Percentiles rank a stretch among this genome's conserved stretches.
Evolutionary conservation across 2,113 vertebrate species (phyloP).

Genomic region (Melospiza melodia): DNA sequence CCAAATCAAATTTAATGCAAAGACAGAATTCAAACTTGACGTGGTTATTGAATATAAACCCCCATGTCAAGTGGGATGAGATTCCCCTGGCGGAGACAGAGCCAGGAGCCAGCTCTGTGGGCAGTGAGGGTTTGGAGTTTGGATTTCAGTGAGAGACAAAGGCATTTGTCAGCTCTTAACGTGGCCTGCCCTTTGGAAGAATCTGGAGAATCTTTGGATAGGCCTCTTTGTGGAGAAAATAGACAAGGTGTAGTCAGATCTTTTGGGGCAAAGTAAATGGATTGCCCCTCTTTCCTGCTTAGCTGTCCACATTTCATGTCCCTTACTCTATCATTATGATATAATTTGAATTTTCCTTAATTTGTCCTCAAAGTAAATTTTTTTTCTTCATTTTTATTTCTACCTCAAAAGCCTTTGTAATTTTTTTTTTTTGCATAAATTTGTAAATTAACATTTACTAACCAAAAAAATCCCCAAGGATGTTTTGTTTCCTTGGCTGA

Average conservation of each 20-base stretch:
- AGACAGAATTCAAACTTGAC: not conserved
- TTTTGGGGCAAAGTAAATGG: not conserved
- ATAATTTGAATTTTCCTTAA: not conserved
- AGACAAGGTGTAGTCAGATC: not conserved
- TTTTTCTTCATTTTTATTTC: not conserved
- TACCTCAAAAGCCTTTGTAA: not conserved
- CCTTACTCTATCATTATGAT: not conserved
- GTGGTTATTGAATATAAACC: not conserved
- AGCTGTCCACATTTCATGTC: accelerated
- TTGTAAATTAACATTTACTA: not conserved
- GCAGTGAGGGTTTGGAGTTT: not conserved
- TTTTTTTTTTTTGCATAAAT: not conserved
- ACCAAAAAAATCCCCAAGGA: accelerated
- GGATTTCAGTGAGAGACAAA: not conserved
- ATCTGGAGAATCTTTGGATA: not conserved
- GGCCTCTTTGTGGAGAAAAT: not conserved
- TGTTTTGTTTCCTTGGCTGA: not conserved
- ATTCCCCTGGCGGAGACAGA: not conserved
- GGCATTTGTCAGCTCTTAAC: not conserved
- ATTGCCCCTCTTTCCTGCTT: not conserved
- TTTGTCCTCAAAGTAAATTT: not conserved
- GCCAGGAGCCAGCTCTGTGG: not conserved
- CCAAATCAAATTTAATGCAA: not conserved
- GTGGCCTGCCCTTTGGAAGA: not conserved
- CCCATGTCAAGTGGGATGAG: not conserved